Evolutionary conservation across 2,113 vertebrate species (phyloP), one percentile per base, ranked within the genome.

Genomic region (Corythaeola cristata): DNA sequence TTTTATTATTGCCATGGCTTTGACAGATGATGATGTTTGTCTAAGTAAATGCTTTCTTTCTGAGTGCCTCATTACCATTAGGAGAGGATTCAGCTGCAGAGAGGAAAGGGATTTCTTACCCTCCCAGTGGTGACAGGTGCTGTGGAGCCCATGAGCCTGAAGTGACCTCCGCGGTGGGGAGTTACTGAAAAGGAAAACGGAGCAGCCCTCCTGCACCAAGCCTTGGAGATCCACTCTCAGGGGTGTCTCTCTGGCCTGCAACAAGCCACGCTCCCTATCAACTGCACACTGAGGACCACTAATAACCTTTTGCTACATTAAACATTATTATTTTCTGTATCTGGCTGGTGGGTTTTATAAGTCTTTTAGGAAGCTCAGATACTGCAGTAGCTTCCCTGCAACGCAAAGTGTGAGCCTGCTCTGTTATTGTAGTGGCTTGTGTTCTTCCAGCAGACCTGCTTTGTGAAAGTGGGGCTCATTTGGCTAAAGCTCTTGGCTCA

Each of bases 11-110:
- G 88, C 77, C 77, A 33, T 94, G 91, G 83, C 83, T 96, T 88
- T 96, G 96, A 96, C 87, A 90, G 92, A 96, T 94, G 87, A 96
- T 96, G 80, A 94, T 96, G 91, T 93, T 97, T 96, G 67, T 95
- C 94, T 97, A 95, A 96, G 85, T 96, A 97, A 97, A 96, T 73
- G 83, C 73, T 66, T 95, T 92, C 55, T 83, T 94, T 94, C 89
- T 97, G 78, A 86, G 85, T 82, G 68, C 74, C 75, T 97, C 90
- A 93, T 97, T 97, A 94, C 67, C 56, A 74, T 95, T 95, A 97
- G 93, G 96, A 97, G 88, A 89, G 49, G 53, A 96, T 86, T 87
- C 93, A 96, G 56, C 82, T 88, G 45, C 71, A 84, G 88, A 64
- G 85, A 85, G 74, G 35, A 30, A 71, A 88, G 76, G 85, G 27